Conservation (phyloP, 2,888 invertebrate genomes). For the Chrysopilus asiliformis region DNA sequence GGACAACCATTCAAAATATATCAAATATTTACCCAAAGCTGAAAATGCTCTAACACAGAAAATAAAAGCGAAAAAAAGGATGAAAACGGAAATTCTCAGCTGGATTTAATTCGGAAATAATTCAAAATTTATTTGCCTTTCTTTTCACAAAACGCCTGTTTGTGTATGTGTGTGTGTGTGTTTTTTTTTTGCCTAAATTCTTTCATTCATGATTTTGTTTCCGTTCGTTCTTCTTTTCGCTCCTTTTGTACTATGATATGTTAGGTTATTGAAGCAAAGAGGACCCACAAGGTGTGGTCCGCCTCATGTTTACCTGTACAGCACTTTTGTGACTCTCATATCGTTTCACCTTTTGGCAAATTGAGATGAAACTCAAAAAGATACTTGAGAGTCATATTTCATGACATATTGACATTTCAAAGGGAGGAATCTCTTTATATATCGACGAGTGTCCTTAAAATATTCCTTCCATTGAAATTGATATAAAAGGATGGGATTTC, state of each 20-base stretch:
- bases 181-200: no score
- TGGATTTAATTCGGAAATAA: slow-evolving; percentile 13
- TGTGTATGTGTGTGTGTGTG: no score
- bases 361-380: slow-evolving; percentile 10
- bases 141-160: no score
- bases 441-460: slow-evolving; percentile 6
- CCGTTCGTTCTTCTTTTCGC: no score
- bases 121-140: slow-evolving; percentile 12
- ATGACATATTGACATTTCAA: slow-evolving; percentile 12
- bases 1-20: no score
- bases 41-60: slow-evolving; percentile 3
- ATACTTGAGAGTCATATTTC: slow-evolving; percentile 12
- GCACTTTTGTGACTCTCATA: slow-evolving; percentile 4
- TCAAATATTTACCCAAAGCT: slow-evolving; percentile 8
- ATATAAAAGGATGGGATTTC: no score
- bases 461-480: slow-evolving; percentile 4
- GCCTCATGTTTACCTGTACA: slow-evolving; percentile 8
- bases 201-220: no score
- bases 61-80: no score
- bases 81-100: slow-evolving; percentile 7
- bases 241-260: no score
- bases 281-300: slow-evolving; percentile 8
- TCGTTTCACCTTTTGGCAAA: slow-evolving; percentile 6
- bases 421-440: slow-evolving; percentile 7
- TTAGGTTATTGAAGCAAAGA: slow-evolving; percentile 2